Percentiles rank a stretch among this genome's conserved stretches.
These are phyloP conservation scores for Lamellibrachia columna DNA, from an alignment of 2,888 invertebrate species.

Conservation along the genomic window DNA sequence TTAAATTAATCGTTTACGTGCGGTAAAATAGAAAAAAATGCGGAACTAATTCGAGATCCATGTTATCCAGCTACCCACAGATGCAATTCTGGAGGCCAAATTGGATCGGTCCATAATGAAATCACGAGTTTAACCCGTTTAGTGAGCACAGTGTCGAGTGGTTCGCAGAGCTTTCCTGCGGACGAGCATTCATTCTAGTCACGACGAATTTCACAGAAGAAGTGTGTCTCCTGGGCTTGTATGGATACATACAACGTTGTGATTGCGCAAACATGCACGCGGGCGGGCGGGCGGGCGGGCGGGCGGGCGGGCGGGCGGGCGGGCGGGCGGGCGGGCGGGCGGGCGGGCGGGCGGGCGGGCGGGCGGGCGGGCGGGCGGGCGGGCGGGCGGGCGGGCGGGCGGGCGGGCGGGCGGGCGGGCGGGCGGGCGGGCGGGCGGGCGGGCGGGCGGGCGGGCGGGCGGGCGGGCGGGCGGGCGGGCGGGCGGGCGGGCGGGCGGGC, in stretches of 20 bases:
- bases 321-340: conserved; percentile 1
- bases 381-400: not conserved
- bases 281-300: too few relatives aligned
- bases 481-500: not conserved
- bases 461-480: not conserved
- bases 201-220: not conserved
- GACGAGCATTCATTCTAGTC: not conserved
- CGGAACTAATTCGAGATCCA: not conserved
- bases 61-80: not conserved
- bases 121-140: not conserved
- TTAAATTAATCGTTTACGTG: conserved; percentile 1
- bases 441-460: not conserved
- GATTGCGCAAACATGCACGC: not conserved
- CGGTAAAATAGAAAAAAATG: not conserved
- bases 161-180: not conserved
- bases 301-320: not conserved
- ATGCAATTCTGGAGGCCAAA: not conserved
- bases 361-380: conserved; percentile 1
- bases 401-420: conserved; percentile 1
- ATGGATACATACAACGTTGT: not conserved
- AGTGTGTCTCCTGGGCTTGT: not conserved
- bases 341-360: not conserved
- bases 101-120: not conserved
- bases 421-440: not conserved
- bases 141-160: not conserved